phyloP scores from a whole-genome alignment of 2,113 vertebrate species.

The Heterochromis multidens region DNA sequence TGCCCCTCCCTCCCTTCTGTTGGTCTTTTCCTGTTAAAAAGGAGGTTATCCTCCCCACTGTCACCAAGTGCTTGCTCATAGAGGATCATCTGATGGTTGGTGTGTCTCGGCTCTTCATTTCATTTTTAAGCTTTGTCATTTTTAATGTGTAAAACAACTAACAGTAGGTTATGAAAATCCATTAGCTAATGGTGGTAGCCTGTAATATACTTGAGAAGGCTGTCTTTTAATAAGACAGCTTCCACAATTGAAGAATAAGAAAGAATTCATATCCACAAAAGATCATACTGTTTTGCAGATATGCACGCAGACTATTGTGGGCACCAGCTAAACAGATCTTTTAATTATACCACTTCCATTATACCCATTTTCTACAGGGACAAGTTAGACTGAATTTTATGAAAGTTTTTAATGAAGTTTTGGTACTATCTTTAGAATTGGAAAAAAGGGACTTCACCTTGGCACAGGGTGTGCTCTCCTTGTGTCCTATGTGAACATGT shows the following conservation, averaged over 20 bases:
- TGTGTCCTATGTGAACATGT: fast-evolving
- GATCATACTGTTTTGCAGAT: neutral
- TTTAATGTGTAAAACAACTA: neutral
- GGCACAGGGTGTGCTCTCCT: neutral
- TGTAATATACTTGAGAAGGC: neutral
- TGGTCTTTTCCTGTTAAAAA: neutral
- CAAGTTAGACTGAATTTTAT: neutral
- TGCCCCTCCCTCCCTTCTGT: neutral
- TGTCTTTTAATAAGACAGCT: neutral
- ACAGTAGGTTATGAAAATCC: neutral
- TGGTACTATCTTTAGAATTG: neutral
- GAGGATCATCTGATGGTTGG: fast-evolving
- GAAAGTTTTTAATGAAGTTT: neutral
- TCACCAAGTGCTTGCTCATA: neutral
- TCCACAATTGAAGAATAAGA: neutral
- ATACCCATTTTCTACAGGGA: neutral
- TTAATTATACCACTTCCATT: neutral
- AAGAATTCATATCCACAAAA: neutral
- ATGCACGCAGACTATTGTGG: too few species aligned
- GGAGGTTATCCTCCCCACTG: neutral
- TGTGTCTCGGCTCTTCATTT: neutral
- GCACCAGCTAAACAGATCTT: neutral
- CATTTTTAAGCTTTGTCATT: neutral
- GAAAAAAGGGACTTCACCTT: fast-evolving
- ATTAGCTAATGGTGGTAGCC: neutral